These are phyloP conservation scores for Engystomops pustulosus DNA, from an alignment of 2,113 vertebrate species.

Conservation along the genomic window DNA sequence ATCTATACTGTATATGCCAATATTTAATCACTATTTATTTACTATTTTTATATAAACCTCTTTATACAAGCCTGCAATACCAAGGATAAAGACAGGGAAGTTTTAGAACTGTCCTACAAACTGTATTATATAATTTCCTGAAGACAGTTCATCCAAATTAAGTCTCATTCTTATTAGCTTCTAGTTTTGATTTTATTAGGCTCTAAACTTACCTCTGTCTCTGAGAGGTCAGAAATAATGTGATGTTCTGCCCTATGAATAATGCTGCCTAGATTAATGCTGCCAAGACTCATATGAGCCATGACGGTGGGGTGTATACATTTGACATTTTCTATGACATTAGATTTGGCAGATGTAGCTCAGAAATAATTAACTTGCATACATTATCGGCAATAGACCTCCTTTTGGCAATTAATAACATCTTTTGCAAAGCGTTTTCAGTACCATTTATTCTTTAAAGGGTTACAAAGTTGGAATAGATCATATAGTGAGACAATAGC, in stretches of 20 bases:
- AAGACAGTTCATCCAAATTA: slow-evolving; percentile 44
- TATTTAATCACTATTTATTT: background rate
- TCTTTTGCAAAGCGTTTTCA: slow-evolving; percentile 32
- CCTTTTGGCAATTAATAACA: slow-evolving; percentile 38
- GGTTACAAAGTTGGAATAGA: slow-evolving; percentile 5
- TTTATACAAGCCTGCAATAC: background rate
- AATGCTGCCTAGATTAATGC: slow-evolving; percentile 50
- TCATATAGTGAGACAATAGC: background rate
- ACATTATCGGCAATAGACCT: slow-evolving; percentile 44
- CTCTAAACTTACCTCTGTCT: slow-evolving; percentile 55
- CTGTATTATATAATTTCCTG: slow-evolving; percentile 17
- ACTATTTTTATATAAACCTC: background rate
- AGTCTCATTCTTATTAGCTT: slow-evolving; percentile 50
- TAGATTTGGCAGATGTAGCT: slow-evolving; percentile 54
- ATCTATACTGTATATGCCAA: no score
- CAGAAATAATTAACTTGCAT: slow-evolving; percentile 54
- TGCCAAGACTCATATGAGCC: slow-evolving; percentile 48
- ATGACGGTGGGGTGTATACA: slow-evolving; percentile 53
- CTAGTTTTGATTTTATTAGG: slow-evolving; percentile 52
- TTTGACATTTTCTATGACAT: slow-evolving; percentile 57
- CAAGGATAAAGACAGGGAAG: background rate
- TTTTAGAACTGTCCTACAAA: slow-evolving; percentile 2
- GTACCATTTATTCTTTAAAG: slow-evolving; percentile 4
- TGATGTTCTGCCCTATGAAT: slow-evolving; percentile 50
- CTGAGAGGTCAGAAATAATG: slow-evolving; percentile 51